phyloP scores from a whole-genome alignment of 2,888 invertebrate genomes.

The Lithophane socia region DNA sequence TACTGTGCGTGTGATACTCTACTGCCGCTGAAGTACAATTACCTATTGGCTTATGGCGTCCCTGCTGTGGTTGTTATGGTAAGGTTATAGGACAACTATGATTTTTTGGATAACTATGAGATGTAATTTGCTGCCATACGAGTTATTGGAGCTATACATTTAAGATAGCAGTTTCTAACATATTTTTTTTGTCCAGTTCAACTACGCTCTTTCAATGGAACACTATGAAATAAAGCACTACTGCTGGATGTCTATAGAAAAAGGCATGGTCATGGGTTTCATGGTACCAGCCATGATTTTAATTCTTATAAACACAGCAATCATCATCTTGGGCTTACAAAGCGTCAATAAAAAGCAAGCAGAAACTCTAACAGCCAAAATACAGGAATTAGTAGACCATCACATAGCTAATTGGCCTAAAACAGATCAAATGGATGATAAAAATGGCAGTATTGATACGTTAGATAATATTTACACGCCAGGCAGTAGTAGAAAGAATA shows the following conservation, averaged over 20 bases:
- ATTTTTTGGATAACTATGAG: neutral
- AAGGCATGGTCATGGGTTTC: conserved; percentile 94
- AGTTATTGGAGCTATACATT: neutral
- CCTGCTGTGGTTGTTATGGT: conserved; percentile 93
- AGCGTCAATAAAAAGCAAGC: conserved; percentile 86
- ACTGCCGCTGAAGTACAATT: conserved; percentile 90
- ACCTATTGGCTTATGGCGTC: conserved; percentile 91
- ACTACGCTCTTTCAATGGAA: conserved; percentile 92
- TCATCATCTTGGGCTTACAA: conserved; percentile 90
- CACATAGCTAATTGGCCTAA: conserved; percentile 85
- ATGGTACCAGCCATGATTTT: conserved; percentile 93
- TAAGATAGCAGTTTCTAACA: neutral
- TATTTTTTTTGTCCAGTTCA: conserved; percentile 85
- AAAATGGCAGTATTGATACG: conserved; percentile 82
- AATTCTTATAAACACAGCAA: conserved; percentile 91
- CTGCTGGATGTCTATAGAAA: conserved; percentile 94
- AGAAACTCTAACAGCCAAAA: conserved; percentile 85
- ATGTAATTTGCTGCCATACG: no score
- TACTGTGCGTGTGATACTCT: conserved; percentile 91
- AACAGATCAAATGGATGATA: conserved; percentile 75
- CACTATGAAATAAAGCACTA: conserved; percentile 94
- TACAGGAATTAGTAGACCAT: conserved; percentile 85
- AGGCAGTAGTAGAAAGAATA: conserved; percentile 85
- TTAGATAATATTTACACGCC: conserved; percentile 83
- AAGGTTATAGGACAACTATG: conserved; percentile 73